Base-by-base conservation (phyloP, 2,797 vertebrate species). In the Anabacerthia variegaticeps region DNA sequence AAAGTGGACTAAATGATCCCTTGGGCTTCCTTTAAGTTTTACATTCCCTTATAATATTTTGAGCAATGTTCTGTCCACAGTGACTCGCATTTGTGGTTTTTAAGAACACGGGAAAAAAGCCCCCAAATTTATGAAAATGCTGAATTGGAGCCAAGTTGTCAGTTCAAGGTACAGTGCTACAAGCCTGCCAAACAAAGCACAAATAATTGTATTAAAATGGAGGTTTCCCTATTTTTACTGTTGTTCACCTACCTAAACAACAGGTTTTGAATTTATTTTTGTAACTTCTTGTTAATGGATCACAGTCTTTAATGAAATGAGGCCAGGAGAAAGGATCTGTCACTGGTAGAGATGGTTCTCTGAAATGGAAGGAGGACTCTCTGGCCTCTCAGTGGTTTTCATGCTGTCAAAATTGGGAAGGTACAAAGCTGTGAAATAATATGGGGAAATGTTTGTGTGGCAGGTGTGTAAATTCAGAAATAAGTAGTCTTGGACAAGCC, bases 101-200 rank as follows among this genome's bases (percentile, higher is more conserved):
- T 39, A 87, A 92, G 89, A 94, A 67, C 36, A 69, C 55, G 63
- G 37, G 9, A 66, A 48, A 88, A 83, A 7, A 2, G 14, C 36
- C 39, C 52, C 67, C 81, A 85, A 44, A 56, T 48, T 4, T 22
- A 54, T 82, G 87, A 71, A 87, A 94, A 91, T 83, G 65, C 79
- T 92, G 91, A 80, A 23, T 24, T 49, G 52, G 9, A 37, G 93
- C 89, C 94, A 93, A 85, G 75, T 83, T 89, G 41, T 77, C 85
- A 30, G 77, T 56, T 63, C 56, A 54, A 66, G 77, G 82, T 76
- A 76, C 39, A 44, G 2, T 52, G 59, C 69, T 88, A 14, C 23
- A 2, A 11, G 81, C 32, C 81, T 89, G 89, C 91, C 94, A 96
- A 56, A 27, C 55, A 55, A 89, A 91, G 59, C 63, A 85, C 16